Evolutionary conservation across 1,140 invertebrate species (phyloP), one percentile per base, ranked within the genome.

Genomic region (Globodera rostochiensis): DNA sequence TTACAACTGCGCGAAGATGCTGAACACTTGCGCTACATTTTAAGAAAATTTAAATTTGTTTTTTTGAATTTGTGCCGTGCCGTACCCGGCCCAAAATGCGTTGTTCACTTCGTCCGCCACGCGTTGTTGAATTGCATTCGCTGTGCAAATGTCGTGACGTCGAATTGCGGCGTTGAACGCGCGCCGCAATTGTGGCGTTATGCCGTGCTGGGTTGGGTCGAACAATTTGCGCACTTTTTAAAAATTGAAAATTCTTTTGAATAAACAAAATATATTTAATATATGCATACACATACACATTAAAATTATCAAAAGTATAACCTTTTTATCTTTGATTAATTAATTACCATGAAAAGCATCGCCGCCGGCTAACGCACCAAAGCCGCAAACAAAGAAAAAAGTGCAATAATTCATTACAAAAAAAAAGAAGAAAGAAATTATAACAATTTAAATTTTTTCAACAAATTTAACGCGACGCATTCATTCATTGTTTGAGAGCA

Each of bases 331-430:
- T 36, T 36, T 36, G 36, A 3, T 36, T 1, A n/a, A 73, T 19
- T 19, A 13, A 19, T 73, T 73, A 73, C 71, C 71, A n/a, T 53
- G n/a, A 25, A 53, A 73, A 19, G 46, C 45, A 57, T 78, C 66
- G 75, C 76, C 66, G 75, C 76, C 49, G 71, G 8, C 21, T 80
- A 80, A 79, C 80, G 49, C 15, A 19, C 57, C 21, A 64, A 15
- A 0, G 15, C 57, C 13, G 5, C 2, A 4, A 19, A 64, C 19
- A 15, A 64, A 19, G 11, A 5, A n/a, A 15, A 64, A n/a, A 6
- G 19, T 11, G 15, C 57, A 64, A 36, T 36, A 36, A 36, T 36
- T 36, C 36, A 36, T 36, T 1, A 36, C 2, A 36, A 36, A 36
- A 0, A 36, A 36, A 36, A 36, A 36, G n/a, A 25, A 25, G 25